A percentile compares a stretch with the other conserved stretches of the same genome.
These are phyloP conservation scores for Tenthredo scrophulariae DNA, from an alignment of 2,888 invertebrate species.

Conservation along the genomic window DNA sequence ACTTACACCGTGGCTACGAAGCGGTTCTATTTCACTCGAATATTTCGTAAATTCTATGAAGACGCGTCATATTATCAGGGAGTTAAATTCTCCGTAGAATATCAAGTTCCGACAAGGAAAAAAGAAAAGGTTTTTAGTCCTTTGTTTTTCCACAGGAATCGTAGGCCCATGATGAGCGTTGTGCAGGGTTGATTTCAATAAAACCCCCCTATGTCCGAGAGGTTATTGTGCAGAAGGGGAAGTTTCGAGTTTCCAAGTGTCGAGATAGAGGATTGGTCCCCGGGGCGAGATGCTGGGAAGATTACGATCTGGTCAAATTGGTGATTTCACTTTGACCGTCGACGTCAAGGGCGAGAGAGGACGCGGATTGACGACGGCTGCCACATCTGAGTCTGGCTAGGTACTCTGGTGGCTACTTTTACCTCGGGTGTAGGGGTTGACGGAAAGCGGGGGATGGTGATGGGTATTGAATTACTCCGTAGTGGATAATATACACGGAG, in stretches of 20 bases:
- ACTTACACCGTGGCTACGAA: not conserved
- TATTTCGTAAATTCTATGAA: not conserved
- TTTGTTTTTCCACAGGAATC: not conserved
- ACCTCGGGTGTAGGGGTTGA: not conserved
- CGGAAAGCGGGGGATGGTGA: not conserved
- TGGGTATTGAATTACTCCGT: constrained; percentile 27
- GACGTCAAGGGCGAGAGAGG: constrained; percentile 35
- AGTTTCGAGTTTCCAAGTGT: constrained; percentile 44
- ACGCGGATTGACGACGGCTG: constrained; percentile 3
- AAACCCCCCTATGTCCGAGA: not conserved
- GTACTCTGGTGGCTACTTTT: constrained; percentile 28
- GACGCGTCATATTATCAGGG: not conserved
- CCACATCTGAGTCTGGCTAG: not conserved
- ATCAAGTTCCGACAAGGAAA: not conserved
- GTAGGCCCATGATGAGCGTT: not conserved
- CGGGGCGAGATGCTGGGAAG: constrained; percentile 17
- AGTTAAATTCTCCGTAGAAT: not conserved
- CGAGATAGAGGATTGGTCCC: constrained; percentile 34
- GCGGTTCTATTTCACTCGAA: not conserved
- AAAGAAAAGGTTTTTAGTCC: not conserved
- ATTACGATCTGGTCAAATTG: constrained; percentile 51
- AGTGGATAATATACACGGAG: constrained; percentile 2
- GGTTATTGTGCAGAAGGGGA: constrained; percentile 23
- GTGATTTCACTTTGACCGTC: constrained; percentile 50
- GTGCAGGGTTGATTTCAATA: constrained; percentile 5